Evolutionary conservation across 2,113 vertebrate species (phyloP).

Genomic region (Onychostoma macrolepis): DNA sequence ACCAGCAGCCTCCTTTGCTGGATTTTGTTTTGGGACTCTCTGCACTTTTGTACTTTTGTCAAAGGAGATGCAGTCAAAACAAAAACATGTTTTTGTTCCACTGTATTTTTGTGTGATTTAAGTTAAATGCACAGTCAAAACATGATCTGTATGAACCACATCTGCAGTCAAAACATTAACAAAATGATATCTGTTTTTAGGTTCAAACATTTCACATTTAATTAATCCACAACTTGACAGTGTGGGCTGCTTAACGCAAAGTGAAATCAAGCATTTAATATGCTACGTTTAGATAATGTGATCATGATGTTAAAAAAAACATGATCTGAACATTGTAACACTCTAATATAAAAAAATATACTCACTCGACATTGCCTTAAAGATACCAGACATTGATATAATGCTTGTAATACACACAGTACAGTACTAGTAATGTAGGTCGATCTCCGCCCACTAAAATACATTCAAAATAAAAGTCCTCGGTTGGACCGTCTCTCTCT

Average conservation of each 20-base stretch:
- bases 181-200: neutral
- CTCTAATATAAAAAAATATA: constrained; percentile 20
- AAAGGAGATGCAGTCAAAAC: neutral
- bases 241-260: neutral
- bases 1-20: neutral
- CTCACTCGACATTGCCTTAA: constrained; percentile 75
- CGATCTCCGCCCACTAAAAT: neutral
- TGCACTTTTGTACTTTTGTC: neutral
- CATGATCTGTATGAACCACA: neutral
- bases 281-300: neutral
- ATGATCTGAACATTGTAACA: neutral
- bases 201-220: neutral
- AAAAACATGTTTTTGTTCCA: neutral
- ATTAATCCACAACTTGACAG: neutral
- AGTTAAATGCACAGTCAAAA: neutral
- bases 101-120: neutral
- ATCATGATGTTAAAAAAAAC: no score
- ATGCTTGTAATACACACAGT: neutral
- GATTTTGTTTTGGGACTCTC: neutral
- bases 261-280: neutral
- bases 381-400: constrained; percentile 63
- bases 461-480: constrained; percentile 32
- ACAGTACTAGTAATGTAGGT: neutral
- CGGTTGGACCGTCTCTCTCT: neutral
- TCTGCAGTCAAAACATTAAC: neutral